A percentile compares a stretch with the other conserved stretches of the same genome.
Conservation (phyloP, 2,888 invertebrate genomes). For the Yponomeuta malinellus region DNA sequence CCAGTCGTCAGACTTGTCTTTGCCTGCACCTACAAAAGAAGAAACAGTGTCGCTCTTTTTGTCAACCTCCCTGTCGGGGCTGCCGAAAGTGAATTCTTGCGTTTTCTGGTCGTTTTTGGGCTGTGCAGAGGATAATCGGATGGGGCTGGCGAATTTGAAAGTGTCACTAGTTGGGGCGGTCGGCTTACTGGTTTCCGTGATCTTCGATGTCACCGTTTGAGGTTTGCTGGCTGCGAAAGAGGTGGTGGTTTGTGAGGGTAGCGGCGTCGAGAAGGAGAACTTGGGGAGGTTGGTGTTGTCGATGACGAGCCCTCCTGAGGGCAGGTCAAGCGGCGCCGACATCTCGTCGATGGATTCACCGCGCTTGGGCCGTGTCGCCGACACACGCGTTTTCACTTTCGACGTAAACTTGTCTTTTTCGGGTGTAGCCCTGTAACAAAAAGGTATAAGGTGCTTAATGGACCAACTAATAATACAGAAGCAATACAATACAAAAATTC, state of each 20-base stretch:
- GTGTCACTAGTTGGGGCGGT: slow-evolving; percentile 26
- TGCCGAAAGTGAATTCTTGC: slow-evolving; percentile 39
- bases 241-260: slow-evolving; percentile 12
- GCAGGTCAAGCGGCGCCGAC: slow-evolving; percentile 37
- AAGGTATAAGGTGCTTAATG: slow-evolving; percentile 20
- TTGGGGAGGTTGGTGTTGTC: slow-evolving; percentile 50
- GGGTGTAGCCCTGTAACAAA: slow-evolving; percentile 34
- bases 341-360: slow-evolving; percentile 28
- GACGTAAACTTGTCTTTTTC: slow-evolving; percentile 37
- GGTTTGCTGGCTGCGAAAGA: slow-evolving; percentile 16
- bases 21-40: slow-evolving; percentile 27
- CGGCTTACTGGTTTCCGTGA: slow-evolving; percentile 21
- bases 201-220: slow-evolving; percentile 22
- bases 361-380: slow-evolving; percentile 35
- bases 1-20: slow-evolving; percentile 32
- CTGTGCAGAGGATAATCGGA: slow-evolving; percentile 34
- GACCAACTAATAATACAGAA: too few relatives aligned
- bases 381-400: slow-evolving; percentile 42
- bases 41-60: slow-evolving; percentile 24
- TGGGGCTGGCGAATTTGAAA: slow-evolving; percentile 48
- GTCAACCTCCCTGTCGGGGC: slow-evolving; percentile 40
- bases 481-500: too few relatives aligned
- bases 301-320: slow-evolving; percentile 44
- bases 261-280: slow-evolving; percentile 33
- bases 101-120: slow-evolving; percentile 23